Base-by-base conservation (phyloP, 2,113 vertebrate genomes). In the Albula glossodonta region DNA sequence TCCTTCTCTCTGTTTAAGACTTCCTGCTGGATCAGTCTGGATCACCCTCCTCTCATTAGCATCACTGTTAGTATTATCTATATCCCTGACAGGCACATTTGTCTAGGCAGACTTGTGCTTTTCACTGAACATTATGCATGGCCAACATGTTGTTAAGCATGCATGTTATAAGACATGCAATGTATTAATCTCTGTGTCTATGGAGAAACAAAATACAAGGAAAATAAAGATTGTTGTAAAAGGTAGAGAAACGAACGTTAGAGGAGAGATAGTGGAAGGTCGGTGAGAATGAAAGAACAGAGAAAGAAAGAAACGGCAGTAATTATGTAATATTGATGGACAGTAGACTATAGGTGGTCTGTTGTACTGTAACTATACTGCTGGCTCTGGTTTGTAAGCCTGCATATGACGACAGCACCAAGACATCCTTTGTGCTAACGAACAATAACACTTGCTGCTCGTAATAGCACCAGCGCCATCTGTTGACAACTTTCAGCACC, bases 1-100 rank as follows among this genome's bases (percentile, higher is more conserved):
- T 94, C 92, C 91, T 85, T 70, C 53, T 84, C 90, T 93, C 92
- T 93, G 87, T 88, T 81, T 51, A 17, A 51, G 80, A 60, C 57
- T 60, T 51, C 78, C 80, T 81, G 80, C 8, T 15, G 41, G 80
- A n/a, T 52, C 48, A 81, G 48, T 50, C 50, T 51, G 15, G 50
- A 31, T 81, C 19, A 81, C 13, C 80, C 7, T 22, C 15, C 15
- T 51, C 80, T 51, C 17, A 70, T n/a, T 70, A 4, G 17, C 8
- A 70, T n/a, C 19, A 5, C 17, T n/a, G 63, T 22, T 70, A 70
- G 22, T 70, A 70, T 22, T 70, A n/a, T 70, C n/a, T 8, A 70
- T 22, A 70, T 70, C 2, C 17, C 63, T 70, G 63, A 17, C 63
- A n/a, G 63, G n/a, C 63, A n/a, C 3, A 2, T 22, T n/a, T 70